These are phyloP conservation scores for Blennius ocellaris DNA, from an alignment of 2,113 vertebrate species.

Conservation along the genomic window DNA sequence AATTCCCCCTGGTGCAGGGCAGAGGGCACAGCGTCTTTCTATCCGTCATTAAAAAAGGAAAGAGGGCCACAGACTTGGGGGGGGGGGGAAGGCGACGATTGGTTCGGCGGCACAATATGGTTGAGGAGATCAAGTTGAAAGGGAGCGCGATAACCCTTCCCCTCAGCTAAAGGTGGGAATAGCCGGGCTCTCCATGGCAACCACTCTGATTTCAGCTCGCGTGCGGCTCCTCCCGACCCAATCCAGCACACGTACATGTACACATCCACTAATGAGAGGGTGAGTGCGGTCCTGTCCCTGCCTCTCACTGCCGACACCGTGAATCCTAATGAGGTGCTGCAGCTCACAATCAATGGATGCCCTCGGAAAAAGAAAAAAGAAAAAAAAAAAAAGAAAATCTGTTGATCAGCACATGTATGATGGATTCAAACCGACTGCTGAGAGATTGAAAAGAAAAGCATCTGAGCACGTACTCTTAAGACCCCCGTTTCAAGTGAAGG, in stretches of 20 bases:
- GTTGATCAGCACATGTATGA: too few species aligned
- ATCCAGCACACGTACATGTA: background rate
- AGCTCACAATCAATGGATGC: too few species aligned
- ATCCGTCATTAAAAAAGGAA: constrained; percentile 56
- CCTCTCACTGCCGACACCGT: too few species aligned
- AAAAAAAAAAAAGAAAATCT: too few species aligned
- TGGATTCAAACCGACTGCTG: too few species aligned
- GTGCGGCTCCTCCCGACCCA: background rate
- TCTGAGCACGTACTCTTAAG: too few species aligned
- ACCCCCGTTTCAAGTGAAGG: too few species aligned
- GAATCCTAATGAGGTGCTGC: too few species aligned
- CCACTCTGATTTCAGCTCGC: constrained; percentile 24
- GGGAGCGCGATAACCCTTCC: constrained; percentile 53
- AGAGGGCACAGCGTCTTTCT: constrained; percentile 53
- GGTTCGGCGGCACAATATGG: constrained; percentile 61
- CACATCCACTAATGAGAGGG: constrained; percentile 1
- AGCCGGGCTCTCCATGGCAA: constrained; percentile 35
- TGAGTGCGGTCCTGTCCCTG: background rate
- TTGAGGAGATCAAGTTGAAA: constrained; percentile 67
- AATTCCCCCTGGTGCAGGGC: constrained; percentile 45
- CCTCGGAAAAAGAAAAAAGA: too few species aligned
- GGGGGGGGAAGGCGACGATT: constrained; percentile 54
- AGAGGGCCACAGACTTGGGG: constrained; percentile 48
- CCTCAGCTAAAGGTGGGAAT: constrained; percentile 26
- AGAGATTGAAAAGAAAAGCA: too few species aligned